These are phyloP conservation scores for Pseudomyrmex sp. DNA, from an alignment of 1,140 invertebrate genomes.

Conservation along the genomic window DNA sequence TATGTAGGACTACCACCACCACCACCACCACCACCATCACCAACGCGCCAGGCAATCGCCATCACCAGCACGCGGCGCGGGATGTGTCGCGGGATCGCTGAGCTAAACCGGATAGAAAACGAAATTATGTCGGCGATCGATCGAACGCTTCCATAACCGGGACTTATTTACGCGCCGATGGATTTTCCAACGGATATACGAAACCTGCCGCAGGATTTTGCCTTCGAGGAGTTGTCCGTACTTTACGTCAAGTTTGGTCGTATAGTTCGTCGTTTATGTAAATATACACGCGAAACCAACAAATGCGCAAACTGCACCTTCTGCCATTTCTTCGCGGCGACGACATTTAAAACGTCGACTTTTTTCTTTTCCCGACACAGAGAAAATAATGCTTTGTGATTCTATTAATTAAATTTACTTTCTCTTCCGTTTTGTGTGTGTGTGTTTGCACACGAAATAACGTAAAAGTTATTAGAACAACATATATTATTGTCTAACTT, in stretches of 20 bases:
- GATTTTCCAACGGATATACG: constrained; percentile 62
- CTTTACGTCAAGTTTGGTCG: constrained; percentile 8
- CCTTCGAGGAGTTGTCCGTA: constrained; percentile 44
- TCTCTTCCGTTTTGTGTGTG: background rate
- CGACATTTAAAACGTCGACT: too few species aligned
- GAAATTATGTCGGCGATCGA: constrained; percentile 59
- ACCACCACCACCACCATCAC: background rate
- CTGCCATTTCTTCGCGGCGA: constrained; percentile 25
- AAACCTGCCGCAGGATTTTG: constrained; percentile 33
- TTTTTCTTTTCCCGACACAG: too few species aligned
- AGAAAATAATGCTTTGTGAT: too few species aligned
- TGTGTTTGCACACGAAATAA: background rate
- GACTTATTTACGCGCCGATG: constrained; percentile 62
- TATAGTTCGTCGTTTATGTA: constrained; percentile 1
- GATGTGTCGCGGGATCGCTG: constrained; percentile 37
- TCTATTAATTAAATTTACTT: background rate
- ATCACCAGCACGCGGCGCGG: background rate
- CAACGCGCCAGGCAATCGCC: background rate
- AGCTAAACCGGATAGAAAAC: constrained; percentile 58
- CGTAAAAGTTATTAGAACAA: constrained; percentile 1
- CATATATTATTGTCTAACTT: background rate
- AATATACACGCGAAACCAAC: background rate
- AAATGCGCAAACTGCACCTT: constrained; percentile 11
- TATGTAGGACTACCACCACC: background rate
- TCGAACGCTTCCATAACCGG: constrained; percentile 41